Conservation (phyloP, 2,113 vertebrate species). For the Odontophorus gujanensis region DNA sequence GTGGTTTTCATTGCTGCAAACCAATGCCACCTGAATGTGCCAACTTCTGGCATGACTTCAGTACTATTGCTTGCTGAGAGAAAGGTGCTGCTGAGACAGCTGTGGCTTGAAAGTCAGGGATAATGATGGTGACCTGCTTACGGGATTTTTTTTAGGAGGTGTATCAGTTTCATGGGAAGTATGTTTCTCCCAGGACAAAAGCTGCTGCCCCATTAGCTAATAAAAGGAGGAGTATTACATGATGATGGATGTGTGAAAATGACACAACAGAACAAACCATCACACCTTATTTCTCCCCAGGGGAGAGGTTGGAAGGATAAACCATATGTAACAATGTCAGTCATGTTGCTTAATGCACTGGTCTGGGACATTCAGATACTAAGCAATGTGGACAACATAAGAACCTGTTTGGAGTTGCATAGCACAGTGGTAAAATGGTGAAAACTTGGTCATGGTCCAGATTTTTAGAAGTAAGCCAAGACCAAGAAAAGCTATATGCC, state of each 20-base stretch:
- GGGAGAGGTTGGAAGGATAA: slow-evolving; percentile 31
- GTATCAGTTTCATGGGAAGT: slow-evolving; percentile 10
- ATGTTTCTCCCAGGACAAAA: slow-evolving; percentile 28
- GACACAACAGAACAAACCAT: slow-evolving; percentile 13
- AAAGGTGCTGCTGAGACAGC: background rate
- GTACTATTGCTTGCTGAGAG: background rate
- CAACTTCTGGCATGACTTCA: background rate
- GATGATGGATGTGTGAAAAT: slow-evolving; percentile 47
- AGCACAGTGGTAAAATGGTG: background rate
- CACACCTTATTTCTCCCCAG: background rate
- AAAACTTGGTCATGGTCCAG: background rate
- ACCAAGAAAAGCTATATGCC: background rate
- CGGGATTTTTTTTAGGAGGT: background rate
- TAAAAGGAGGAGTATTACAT: background rate
- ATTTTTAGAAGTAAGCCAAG: background rate
- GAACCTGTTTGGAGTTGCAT: background rate
- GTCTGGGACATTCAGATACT: background rate
- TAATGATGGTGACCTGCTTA: background rate
- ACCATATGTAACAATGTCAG: slow-evolving; percentile 1
- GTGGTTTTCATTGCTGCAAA: background rate
- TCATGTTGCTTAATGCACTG: slow-evolving; percentile 10
- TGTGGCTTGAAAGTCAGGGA: background rate
- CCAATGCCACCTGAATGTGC: background rate
- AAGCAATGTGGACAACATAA: background rate
- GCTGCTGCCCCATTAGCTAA: background rate